Percentiles rank a stretch among this genome's conserved stretches.
Evolutionary conservation across 2,797 vertebrate genomes (phyloP).

Genomic region (Rachycentron canadum): DNA sequence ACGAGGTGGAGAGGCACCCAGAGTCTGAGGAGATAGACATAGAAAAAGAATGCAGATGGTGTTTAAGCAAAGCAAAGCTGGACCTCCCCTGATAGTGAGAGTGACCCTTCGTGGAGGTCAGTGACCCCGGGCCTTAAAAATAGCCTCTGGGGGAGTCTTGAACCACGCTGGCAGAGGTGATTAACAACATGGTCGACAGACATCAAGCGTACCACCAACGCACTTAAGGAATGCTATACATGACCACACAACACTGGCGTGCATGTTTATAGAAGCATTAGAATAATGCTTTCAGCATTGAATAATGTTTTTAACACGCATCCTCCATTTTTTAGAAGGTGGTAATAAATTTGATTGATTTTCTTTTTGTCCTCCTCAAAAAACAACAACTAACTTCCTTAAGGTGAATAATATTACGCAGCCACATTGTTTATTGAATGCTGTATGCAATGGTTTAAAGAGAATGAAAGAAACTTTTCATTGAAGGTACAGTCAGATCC

Average conservation of each 20-base stretch:
- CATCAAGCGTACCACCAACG: conserved; percentile 47
- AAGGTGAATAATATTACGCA: neutral
- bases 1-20: neutral
- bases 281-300: neutral
- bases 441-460: neutral
- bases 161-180: conserved; percentile 43
- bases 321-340: neutral
- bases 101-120: conserved; percentile 72
- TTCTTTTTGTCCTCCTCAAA: neutral
- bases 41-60: conserved; percentile 57
- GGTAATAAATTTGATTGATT: neutral
- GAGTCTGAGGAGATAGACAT: conserved; percentile 35
- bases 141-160: conserved; percentile 58
- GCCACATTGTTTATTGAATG: neutral
- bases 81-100: conserved; percentile 75
- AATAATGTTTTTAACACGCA: neutral
- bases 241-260: conserved; percentile 19
- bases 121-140: conserved; percentile 68
- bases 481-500: neutral
- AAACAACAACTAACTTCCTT: neutral
- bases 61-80: conserved; percentile 31
- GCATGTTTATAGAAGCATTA: neutral
- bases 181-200: conserved; percentile 57
- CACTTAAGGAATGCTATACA: conserved; percentile 45
- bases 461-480: neutral